Evolutionary conservation across 2,888 invertebrate genomes (phyloP), one percentile per base, ranked within the genome.

Genomic region (Argynnis bischoffii): DNA sequence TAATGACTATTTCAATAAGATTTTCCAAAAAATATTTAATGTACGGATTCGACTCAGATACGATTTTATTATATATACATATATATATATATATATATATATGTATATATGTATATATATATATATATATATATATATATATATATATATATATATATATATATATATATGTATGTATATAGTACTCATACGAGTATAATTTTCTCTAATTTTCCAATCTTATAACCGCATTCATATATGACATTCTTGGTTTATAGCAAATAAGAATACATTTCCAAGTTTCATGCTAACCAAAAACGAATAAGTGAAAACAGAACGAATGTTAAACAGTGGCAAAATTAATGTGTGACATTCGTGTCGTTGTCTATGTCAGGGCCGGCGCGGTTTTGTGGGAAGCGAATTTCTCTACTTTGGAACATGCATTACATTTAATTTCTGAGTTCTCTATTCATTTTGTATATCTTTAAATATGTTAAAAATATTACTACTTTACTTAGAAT

Each of bases 361-460:
- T 60, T 66, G 66, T 61, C 55, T 48, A n/a, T 61, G 60, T 66
- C 60, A 66, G 66, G 55, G 59, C 18, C 46, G 26, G 35, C 61
- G 66, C 60, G 66, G 66, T 66, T 55, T 26, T 65, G 65, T 15
- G 57, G 65, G 51, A 13, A 54, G 48, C 46, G 65, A 21, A 21
- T 8, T 53, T 61, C 59, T 59, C 47, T 31, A 59, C 14, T 59
- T 48, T 48, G 48, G 48, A 59, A 48, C 59, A 11, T 48, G 48
- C 26, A 26, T 59, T 16, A 16, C 21, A 13, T 59, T 48, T 59
- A 48, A 48, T 59, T 59, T 59, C n/a, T 48, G 5, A 13, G n/a
- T n/a, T 59, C 2, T 48, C 48, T 48, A 48, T 6, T 2, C 41
- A 1, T 56, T 16, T 41, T 3, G 16, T 56, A 18, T 54, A 15